Evolutionary conservation across 2,113 vertebrate genomes (phyloP).

Genomic region (Mirza zaza): DNA sequence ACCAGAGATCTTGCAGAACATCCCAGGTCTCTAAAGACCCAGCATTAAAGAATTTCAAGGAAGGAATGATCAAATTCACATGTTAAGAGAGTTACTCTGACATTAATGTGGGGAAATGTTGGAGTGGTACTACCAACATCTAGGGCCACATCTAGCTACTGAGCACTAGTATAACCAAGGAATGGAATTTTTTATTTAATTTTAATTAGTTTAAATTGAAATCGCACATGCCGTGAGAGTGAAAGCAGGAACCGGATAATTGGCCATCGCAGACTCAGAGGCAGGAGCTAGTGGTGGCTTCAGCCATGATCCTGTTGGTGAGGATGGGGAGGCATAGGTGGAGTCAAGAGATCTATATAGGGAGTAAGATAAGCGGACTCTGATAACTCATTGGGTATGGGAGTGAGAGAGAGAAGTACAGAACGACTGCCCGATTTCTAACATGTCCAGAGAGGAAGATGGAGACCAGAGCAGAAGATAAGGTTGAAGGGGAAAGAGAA

Average conservation of each 20-base stretch:
- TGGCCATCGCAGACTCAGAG: background rate
- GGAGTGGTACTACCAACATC: background rate
- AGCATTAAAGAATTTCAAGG: background rate
- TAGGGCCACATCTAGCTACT: background rate
- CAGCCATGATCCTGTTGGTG: background rate
- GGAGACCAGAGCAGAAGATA: background rate
- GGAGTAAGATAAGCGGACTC: background rate
- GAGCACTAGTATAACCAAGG: background rate
- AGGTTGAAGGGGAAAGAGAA: background rate
- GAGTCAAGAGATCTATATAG: background rate
- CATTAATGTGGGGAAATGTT: background rate
- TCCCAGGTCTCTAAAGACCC: background rate
- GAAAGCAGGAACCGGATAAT: background rate
- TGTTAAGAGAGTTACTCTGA: background rate
- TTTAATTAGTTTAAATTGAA: background rate
- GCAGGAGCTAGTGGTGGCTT: background rate
- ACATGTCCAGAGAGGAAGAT: background rate
- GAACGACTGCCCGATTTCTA: background rate
- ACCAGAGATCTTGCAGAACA: background rate
- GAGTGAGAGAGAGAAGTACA: background rate
- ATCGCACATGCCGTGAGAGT: background rate
- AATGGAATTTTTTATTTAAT: background rate
- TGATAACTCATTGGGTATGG: background rate
- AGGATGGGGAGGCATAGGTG: background rate
- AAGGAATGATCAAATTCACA: background rate